Conservation (phyloP, 2,797 vertebrate genomes). For the Cichlasoma orientale region DNA sequence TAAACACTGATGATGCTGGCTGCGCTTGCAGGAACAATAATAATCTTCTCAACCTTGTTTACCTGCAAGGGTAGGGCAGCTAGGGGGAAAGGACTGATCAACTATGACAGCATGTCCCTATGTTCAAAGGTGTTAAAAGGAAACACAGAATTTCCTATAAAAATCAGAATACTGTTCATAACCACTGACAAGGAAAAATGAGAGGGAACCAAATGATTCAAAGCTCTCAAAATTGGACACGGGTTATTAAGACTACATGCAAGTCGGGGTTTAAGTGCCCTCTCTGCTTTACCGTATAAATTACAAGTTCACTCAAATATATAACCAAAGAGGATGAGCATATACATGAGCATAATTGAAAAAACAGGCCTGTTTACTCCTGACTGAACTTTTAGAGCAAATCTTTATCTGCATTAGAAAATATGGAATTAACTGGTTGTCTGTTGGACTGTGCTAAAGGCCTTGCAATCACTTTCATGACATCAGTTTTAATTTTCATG, state of each 20-base stretch:
- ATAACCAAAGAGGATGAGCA: neutral
- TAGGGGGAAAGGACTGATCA: constrained; percentile 60
- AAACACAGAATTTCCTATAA: constrained; percentile 58
- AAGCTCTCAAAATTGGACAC: neutral
- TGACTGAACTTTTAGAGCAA: neutral
- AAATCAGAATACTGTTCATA: constrained; percentile 9
- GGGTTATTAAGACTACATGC: constrained; percentile 2
- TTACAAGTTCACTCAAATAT: neutral
- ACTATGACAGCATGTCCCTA: constrained; percentile 47
- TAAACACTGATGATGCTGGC: constrained; percentile 77
- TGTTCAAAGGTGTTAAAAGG: constrained; percentile 47
- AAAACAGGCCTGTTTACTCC: neutral
- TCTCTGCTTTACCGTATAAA: neutral
- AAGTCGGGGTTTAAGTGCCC: neutral
- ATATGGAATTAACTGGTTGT: neutral
- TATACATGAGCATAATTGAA: neutral
- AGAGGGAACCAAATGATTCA: constrained; percentile 1
- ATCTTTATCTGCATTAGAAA: neutral
- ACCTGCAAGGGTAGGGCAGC: constrained; percentile 65
- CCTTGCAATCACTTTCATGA: neutral
- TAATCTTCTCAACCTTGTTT: constrained; percentile 79
- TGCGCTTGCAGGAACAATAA: constrained; percentile 74
- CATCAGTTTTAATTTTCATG: neutral
- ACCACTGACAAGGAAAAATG: constrained; percentile 21
- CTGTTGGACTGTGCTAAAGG: too few species aligned